Base-by-base conservation (phyloP, 2,888 invertebrate genomes). In the Hipparchia sbordonii region DNA sequence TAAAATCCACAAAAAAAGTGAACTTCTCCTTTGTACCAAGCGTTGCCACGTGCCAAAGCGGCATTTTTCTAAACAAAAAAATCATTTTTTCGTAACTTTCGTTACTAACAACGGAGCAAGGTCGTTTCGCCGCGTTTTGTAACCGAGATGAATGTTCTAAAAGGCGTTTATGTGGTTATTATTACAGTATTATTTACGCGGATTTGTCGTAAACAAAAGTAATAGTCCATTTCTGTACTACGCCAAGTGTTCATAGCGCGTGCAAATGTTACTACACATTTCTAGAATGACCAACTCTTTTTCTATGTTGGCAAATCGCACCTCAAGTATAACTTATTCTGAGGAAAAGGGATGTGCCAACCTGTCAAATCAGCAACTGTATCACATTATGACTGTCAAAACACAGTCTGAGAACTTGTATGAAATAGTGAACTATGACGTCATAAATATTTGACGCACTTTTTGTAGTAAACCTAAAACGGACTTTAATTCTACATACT, bases 81-180 rank as follows among this genome's bases (percentile, higher is more conserved):
- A 69, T 56, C 6, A 9, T 45, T 70, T 72, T 73, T 57, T 71
- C 71, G 71, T 52, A 74, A 71, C 23, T 48, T 48, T 59, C 7
- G 33, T 8, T 56, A 48, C 8, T 72, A 77, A 76, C 13, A 56
- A 33, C 33, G 33, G 9, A 60, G 5, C 59, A 60, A 60, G 77
- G 77, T 77, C 67, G 67, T 62, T 51, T 60, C 68, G 8, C 51
- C 63, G 66, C 60, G 51, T 70, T 72, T 68, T 61, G 74, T 70
- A 77, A 77, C 57, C 67, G 72, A 61, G 60, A 72, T 63, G 67
- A 72, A 72, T 71, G 71, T 67, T 71, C 67, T 56, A 65, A 71
- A 60, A 48, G 48, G 68, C 48, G 59, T 68, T 68, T 68, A 68
- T 60, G 56, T 57, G 60, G 56, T 61, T 67, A 62, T 61, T 67